Evolutionary conservation across 2,113 vertebrate genomes (phyloP), one percentile per base, ranked within the genome.

Genomic region (Ovis canadensis): DNA sequence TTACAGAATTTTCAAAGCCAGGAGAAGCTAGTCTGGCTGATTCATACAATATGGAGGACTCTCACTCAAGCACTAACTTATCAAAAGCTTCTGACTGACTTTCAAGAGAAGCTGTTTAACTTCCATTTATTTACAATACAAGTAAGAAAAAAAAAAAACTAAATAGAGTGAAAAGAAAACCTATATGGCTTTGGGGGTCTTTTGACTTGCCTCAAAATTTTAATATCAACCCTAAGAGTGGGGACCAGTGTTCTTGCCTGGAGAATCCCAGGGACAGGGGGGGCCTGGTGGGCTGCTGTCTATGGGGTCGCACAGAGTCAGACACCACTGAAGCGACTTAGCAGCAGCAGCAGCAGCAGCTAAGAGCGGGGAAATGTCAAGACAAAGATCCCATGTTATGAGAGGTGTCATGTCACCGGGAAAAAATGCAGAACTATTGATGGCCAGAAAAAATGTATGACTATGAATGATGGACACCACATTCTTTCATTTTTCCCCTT

Each of bases 91-190:
- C 74, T 95, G 95, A 74, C n/a, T 92, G 54, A 92, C 84, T 88
- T 92, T 84, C 84, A 93, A 87, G 83, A 91, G 40, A 71, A 84
- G 40, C 64, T 90, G 21, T 54, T 92, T 92, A 96, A 91, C 27
- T 96, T 96, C 84, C 57, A 94, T 67, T 43, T 40, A 77, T 84
- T 96, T 90, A 40, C 21, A 77, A 93, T 59, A 92, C 5, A 92
- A 92, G 96, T 85, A 95, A 88, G 17, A 31, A 87, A 45, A 93
- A 97, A 91, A 31, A 5, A 85, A 95, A 91, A 82, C 1, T 54
- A 55, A 96, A 86, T 21, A 25, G 48, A 54, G 21, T 0, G 7
- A 88, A 90, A 54, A 83, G 43, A 10, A 90, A 57, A 8, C 5
- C 57, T 57, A 31, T 17, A 36, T 91, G 50, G 13, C 6, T 23